phyloP scores from a whole-genome alignment of 2,797 vertebrate species.

The Phalloptychus januarius region DNA sequence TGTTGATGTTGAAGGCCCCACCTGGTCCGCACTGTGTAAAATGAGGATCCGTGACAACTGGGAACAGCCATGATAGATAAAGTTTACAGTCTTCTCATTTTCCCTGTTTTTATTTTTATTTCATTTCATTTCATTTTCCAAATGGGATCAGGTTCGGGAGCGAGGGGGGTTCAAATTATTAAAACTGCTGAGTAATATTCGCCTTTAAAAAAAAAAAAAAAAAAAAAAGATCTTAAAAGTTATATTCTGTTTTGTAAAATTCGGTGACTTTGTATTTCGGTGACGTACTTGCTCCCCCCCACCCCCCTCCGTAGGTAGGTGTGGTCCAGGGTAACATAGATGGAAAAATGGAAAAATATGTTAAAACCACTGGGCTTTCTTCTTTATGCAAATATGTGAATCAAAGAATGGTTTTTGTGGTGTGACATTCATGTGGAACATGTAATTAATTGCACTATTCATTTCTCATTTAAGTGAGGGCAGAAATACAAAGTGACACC shows the following conservation, averaged over 20 bases:
- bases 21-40: conserved; percentile 62
- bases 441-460: conserved; percentile 81
- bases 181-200: conserved; percentile 72
- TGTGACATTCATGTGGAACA: conserved; percentile 81
- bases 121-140: background rate
- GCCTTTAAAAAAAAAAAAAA: conserved; percentile 30
- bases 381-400: conserved; percentile 79
- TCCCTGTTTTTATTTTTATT: conserved; percentile 8
- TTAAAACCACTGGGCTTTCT: conserved; percentile 72
- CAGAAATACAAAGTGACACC: conserved; percentile 78
- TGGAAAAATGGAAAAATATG: conserved; percentile 36
- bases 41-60: conserved; percentile 54
- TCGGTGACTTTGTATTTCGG: conserved; percentile 22
- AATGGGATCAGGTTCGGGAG: background rate
- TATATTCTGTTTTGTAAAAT: conserved; percentile 42
- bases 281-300: conserved; percentile 26
- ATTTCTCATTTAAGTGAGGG: conserved; percentile 57
- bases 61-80: conserved; percentile 65
- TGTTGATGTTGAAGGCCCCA: conserved; percentile 53
- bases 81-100: conserved; percentile 66
- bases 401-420: conserved; percentile 68
- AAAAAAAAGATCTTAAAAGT: conserved; percentile 68
- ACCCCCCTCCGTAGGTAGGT: conserved; percentile 31
- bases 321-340: conserved; percentile 65
- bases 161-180: conserved; percentile 32